phyloP scores from a whole-genome alignment of 2,888 invertebrate genomes.

The Germaria angustata region DNA sequence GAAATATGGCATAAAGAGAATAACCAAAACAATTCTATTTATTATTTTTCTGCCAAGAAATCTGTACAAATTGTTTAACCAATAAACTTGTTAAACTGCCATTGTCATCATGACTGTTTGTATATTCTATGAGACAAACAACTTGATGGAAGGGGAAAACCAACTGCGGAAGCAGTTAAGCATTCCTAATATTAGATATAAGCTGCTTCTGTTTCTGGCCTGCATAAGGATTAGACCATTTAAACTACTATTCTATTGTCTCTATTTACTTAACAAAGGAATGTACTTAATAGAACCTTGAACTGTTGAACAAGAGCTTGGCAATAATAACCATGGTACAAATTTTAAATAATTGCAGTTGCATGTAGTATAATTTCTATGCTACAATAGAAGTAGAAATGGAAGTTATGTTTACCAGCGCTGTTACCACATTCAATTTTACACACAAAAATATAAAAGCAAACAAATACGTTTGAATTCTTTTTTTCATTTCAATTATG shows the following conservation, averaged over 20 bases:
- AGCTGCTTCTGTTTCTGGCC: too few relatives aligned
- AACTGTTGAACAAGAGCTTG: slow-evolving; percentile 33
- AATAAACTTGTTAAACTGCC: slow-evolving; percentile 32
- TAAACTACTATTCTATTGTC: slow-evolving; percentile 54
- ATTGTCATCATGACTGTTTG: slow-evolving; percentile 7
- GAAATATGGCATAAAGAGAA: slow-evolving; percentile 21
- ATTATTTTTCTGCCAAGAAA: not conserved
- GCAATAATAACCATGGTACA: not conserved
- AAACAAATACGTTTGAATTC: not conserved
- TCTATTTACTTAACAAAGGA: slow-evolving; percentile 35
- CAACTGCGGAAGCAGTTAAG: not conserved
- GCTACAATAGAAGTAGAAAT: not conserved
- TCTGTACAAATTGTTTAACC: slow-evolving; percentile 21
- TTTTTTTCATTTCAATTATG: not conserved
- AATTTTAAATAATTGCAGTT: slow-evolving; percentile 20
- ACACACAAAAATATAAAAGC: not conserved
- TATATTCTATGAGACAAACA: not conserved
- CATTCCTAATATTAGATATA: slow-evolving; percentile 24
- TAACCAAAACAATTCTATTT: slow-evolving; percentile 41
- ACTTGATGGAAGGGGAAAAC: not conserved
- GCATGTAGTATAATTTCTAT: not conserved
- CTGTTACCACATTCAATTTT: not conserved
- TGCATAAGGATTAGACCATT: slow-evolving; percentile 11
- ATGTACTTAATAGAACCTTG: slow-evolving; percentile 57
- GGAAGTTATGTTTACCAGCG: not conserved